These are phyloP conservation scores for Drosophila takahashii DNA, from an alignment of 1,140 invertebrate genomes.

Conservation along the genomic window DNA sequence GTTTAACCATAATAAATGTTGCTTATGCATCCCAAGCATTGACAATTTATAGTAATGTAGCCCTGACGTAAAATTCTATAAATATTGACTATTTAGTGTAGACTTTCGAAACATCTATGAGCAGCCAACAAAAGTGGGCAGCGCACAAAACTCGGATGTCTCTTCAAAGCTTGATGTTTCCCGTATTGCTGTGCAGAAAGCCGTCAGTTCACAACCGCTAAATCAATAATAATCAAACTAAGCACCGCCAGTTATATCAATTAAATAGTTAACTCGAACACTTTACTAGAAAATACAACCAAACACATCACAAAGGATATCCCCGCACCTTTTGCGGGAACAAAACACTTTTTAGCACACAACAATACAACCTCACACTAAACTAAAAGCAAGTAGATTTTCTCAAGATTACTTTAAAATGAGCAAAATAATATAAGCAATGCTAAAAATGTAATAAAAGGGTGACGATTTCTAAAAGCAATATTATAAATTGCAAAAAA, in stretches of 20 bases:
- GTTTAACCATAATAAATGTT: constrained; percentile 53
- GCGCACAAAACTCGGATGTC: constrained; percentile 57
- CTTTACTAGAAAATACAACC: constrained; percentile 48
- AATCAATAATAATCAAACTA: constrained; percentile 45
- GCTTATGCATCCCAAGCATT: constrained; percentile 49
- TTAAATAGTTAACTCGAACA: constrained; percentile 53
- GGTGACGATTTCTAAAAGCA: constrained; percentile 55
- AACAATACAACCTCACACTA: constrained; percentile 75
- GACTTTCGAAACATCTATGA: constrained; percentile 40
- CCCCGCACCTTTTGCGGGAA: constrained; percentile 30
- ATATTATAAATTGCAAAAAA: constrained; percentile 48
- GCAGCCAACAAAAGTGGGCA: constrained; percentile 25
- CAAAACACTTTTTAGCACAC: constrained; percentile 61
- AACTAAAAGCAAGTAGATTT: constrained; percentile 45
- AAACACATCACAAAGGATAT: constrained; percentile 17
- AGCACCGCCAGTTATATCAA: constrained; percentile 79
- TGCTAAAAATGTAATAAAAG: constrained; percentile 42
- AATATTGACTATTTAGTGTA: constrained; percentile 36
- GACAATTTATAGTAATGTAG: constrained; percentile 65
- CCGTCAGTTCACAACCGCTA: constrained; percentile 38
- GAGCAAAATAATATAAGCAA: constrained; percentile 44
- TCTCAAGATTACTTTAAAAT: constrained; percentile 48
- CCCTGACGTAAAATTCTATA: constrained; percentile 41
- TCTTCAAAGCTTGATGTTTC: constrained; percentile 30
- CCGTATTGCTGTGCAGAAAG: constrained; percentile 1